phyloP scores from a whole-genome alignment of 2,888 invertebrate species.

The Pherbina coryleti region DNA sequence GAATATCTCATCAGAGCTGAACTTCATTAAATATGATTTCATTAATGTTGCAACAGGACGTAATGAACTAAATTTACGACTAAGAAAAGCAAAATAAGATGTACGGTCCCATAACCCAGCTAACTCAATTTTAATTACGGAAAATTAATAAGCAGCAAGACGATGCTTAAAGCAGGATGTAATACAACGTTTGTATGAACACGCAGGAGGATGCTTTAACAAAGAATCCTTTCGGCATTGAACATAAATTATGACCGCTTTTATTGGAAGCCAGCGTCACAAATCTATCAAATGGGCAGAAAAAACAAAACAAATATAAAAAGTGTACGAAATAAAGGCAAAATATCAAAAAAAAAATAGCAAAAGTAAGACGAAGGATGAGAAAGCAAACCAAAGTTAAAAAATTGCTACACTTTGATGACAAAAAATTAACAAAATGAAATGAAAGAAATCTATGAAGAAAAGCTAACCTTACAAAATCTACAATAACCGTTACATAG shows the following conservation, averaged over 20 bases:
- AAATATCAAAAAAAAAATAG: not conserved
- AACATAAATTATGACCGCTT: constrained; percentile 18
- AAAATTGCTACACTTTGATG: constrained; percentile 1
- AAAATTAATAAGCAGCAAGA: not conserved
- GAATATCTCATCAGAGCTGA: too few relatives aligned
- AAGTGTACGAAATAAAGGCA: not conserved
- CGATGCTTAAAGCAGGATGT: not conserved
- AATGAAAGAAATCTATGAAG: not conserved
- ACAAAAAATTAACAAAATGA: not conserved
- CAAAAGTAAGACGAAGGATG: not conserved
- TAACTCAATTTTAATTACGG: not conserved
- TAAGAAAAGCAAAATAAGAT: not conserved
- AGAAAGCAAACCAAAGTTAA: not conserved
- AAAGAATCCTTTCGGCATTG: constrained; percentile 22
- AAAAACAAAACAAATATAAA: not conserved
- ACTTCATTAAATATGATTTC: constrained; percentile 8
- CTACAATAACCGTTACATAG: not conserved
- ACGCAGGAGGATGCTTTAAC: not conserved
- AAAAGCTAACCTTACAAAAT: not conserved
- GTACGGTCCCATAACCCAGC: not conserved
- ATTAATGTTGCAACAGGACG: not conserved
- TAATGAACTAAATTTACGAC: not conserved
- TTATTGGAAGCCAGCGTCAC: constrained; percentile 11
- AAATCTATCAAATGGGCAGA: not conserved
- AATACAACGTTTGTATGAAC: not conserved